Conservation (phyloP, 2,888 invertebrate genomes). For the Aphrophora alni region DNA sequence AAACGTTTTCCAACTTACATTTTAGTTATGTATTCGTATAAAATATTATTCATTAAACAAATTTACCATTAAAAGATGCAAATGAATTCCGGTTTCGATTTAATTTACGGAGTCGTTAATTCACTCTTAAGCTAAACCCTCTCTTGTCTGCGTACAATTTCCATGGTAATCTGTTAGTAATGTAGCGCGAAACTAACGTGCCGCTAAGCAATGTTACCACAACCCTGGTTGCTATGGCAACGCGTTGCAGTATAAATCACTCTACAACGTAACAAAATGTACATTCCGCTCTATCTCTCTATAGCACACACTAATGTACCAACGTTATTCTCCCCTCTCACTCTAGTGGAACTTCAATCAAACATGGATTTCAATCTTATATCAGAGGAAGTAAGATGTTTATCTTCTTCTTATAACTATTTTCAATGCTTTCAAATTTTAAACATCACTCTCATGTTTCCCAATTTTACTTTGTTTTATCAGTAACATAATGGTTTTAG, state of each 20-base stretch:
- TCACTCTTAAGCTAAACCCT: background rate
- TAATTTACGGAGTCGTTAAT: background rate
- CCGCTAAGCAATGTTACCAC: background rate
- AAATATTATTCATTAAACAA: background rate
- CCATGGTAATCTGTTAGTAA: background rate
- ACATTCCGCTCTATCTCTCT: background rate
- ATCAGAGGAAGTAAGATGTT: too few species aligned
- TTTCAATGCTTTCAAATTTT: too few species aligned
- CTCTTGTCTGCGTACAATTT: background rate
- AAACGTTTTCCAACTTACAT: too few species aligned
- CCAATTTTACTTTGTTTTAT: too few species aligned
- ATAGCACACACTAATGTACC: background rate
- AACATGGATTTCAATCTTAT: too few species aligned
- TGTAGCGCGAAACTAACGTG: background rate
- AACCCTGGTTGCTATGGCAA: background rate
- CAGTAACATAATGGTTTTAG: too few species aligned
- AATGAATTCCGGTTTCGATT: background rate
- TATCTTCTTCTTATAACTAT: too few species aligned
- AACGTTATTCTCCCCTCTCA: background rate
- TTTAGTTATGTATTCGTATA: background rate
- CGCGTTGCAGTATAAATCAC: background rate
- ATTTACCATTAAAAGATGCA: background rate
- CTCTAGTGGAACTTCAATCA: background rate
- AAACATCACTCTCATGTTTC: too few species aligned
- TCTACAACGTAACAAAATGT: background rate